A percentile compares a stretch with the other conserved stretches of the same genome.
Evolutionary conservation across 2,888 invertebrate genomes (phyloP).

Genomic region (Drosophila lacicola): DNA sequence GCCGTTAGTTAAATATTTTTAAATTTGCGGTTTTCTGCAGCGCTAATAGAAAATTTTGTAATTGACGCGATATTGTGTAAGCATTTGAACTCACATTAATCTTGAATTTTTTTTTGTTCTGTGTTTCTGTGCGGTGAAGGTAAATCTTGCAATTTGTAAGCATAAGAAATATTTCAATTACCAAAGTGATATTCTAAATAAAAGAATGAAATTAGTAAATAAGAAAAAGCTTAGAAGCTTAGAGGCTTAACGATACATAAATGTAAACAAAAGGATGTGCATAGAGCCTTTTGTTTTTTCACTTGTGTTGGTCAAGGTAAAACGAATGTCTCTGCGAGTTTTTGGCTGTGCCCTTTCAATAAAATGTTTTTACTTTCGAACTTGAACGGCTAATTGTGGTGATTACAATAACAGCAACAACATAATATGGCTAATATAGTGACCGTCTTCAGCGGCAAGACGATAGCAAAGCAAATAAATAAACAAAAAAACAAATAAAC

Average conservation of each 20-base stretch:
- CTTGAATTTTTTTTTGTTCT: background rate
- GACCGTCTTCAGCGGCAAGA: slow-evolving; percentile 15
- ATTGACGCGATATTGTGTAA: slow-evolving; percentile 51
- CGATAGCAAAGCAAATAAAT: slow-evolving; percentile 23
- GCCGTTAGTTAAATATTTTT: slow-evolving; percentile 60
- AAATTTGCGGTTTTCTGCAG: slow-evolving; percentile 55
- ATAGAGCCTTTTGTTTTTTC: background rate
- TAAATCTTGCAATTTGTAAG: background rate
- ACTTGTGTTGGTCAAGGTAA: slow-evolving; percentile 42
- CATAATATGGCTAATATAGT: slow-evolving; percentile 44
- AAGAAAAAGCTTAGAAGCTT: background rate
- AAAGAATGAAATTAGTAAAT: background rate
- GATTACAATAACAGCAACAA: slow-evolving; percentile 50
- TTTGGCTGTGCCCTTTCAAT: slow-evolving; percentile 28
- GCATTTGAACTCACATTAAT: slow-evolving; percentile 20
- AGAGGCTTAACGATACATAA: background rate
- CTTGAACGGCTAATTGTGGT: slow-evolving; percentile 51
- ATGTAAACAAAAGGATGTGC: slow-evolving; percentile 6
- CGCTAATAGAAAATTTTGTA: slow-evolving; percentile 32
- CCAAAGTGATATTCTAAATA: background rate
- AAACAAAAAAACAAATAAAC: slow-evolving; percentile 42
- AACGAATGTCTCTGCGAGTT: slow-evolving; percentile 20
- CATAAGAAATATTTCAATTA: background rate
- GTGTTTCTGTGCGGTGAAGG: too few relatives aligned
- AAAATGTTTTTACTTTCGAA: slow-evolving; percentile 41